Evolutionary conservation across 2,797 vertebrate genomes (phyloP).

Genomic region (Megaceryle alcyon): DNA sequence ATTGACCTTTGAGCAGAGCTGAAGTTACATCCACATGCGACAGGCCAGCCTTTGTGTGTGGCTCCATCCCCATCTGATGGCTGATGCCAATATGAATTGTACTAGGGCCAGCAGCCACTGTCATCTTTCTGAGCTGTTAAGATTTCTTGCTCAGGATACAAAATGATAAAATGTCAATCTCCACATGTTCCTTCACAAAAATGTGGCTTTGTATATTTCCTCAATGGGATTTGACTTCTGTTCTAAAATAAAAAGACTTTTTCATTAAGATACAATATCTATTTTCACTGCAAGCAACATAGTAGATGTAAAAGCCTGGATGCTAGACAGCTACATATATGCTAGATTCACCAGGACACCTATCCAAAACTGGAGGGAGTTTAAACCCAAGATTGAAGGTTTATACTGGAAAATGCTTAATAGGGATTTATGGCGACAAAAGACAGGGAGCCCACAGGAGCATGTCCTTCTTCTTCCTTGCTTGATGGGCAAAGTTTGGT

Average conservation of each 20-base stretch:
- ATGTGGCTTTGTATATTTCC: background rate
- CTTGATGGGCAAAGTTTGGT: background rate
- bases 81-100: background rate
- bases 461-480: background rate
- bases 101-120: background rate
- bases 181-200: accelerated
- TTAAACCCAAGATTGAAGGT: background rate
- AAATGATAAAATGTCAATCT: background rate
- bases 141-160: background rate
- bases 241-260: background rate
- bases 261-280: background rate
- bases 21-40: background rate
- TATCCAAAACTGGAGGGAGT: background rate
- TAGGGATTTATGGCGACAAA: background rate
- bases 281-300: background rate
- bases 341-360: background rate
- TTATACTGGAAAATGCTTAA: background rate
- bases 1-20: background rate
- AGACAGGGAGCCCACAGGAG: background rate
- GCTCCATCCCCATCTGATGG: background rate
- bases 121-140: background rate
- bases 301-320: background rate
- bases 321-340: background rate
- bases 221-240: background rate
- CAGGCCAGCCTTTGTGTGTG: background rate